phyloP scores from a whole-genome alignment of 2,888 invertebrate genomes.

The Amblyteles armatorius region DNA sequence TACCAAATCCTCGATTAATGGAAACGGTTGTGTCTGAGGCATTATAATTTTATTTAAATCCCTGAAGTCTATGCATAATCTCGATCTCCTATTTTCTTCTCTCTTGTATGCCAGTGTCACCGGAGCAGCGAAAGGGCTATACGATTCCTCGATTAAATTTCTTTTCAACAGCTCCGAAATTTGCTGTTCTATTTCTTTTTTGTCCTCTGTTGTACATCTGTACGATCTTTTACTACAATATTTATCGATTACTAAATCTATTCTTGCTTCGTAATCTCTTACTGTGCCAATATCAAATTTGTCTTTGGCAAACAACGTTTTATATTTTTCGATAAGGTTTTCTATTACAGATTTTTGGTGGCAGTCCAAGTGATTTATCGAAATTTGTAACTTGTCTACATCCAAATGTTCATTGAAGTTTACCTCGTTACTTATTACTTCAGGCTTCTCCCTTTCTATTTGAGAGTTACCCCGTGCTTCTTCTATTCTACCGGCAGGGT shows the following conservation, averaged over 20 bases:
- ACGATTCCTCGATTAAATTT: constrained; percentile 65
- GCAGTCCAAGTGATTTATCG: constrained; percentile 55
- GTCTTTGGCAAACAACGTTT: constrained; percentile 61
- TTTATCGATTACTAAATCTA: constrained; percentile 54
- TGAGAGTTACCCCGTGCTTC: background rate
- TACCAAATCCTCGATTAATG: constrained; percentile 67
- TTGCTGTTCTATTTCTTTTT: constrained; percentile 63
- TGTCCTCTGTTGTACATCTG: constrained; percentile 55
- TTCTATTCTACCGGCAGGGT: background rate
- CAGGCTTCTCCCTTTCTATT: constrained; percentile 2
- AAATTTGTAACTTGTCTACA: constrained; percentile 36
- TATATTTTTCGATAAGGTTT: constrained; percentile 60
- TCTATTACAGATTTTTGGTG: constrained; percentile 54
- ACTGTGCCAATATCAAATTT: constrained; percentile 60
- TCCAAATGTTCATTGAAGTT: constrained; percentile 46
- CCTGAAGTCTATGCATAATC: constrained; percentile 60
- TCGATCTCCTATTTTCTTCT: constrained; percentile 63
- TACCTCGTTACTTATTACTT: constrained; percentile 4
- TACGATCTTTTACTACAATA: constrained; percentile 55
- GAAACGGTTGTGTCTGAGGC: constrained; percentile 63
- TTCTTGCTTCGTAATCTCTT: constrained; percentile 62
- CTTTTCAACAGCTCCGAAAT: constrained; percentile 60
- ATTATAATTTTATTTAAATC: constrained; percentile 58
- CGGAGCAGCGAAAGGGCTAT: constrained; percentile 59
- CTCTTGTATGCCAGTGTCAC: constrained; percentile 66